A percentile compares a stretch with the other conserved stretches of the same genome.
phyloP scores from a whole-genome alignment of 2,797 vertebrate genomes.

The Sebastes baramenuke region DNA sequence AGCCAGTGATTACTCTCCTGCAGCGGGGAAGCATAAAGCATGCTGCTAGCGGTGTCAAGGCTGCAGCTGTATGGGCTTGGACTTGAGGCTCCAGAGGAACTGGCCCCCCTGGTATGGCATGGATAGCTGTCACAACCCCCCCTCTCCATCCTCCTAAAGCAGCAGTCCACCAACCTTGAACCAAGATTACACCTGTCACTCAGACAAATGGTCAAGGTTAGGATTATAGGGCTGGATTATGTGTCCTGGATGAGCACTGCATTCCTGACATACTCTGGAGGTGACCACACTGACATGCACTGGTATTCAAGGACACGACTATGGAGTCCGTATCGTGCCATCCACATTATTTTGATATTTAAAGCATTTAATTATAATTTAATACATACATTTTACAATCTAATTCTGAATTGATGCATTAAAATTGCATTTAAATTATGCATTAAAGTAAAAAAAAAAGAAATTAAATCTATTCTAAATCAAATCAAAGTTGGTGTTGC shows the following conservation, averaged over 20 bases:
- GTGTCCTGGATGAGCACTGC: slow-evolving; percentile 27
- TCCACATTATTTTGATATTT: background rate
- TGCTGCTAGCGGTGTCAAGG: slow-evolving; percentile 16
- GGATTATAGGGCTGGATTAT: slow-evolving; percentile 52
- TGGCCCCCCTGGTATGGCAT: background rate
- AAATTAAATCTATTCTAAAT: background rate
- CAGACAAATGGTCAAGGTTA: slow-evolving; percentile 46
- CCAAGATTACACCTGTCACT: slow-evolving; percentile 40
- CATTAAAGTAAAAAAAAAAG: background rate
- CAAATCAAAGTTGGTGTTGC: background rate
- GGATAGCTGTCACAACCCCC: background rate
- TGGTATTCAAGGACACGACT: background rate
- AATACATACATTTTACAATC: background rate
- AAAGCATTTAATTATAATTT: background rate
- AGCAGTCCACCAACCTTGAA: slow-evolving; percentile 15
- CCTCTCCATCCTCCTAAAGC: background rate
- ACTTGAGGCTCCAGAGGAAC: background rate
- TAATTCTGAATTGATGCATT: background rate
- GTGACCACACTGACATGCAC: slow-evolving; percentile 1
- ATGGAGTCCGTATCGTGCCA: background rate
- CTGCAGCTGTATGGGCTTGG: slow-evolving; percentile 10
- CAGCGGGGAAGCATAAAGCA: slow-evolving; percentile 40
- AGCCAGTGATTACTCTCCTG: slow-evolving; percentile 46
- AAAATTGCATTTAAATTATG: background rate
- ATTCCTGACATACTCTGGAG: slow-evolving; percentile 26